Evolutionary conservation across 2,888 invertebrate genomes (phyloP), one percentile per base, ranked within the genome.

Genomic region (Pollenia amentaria): DNA sequence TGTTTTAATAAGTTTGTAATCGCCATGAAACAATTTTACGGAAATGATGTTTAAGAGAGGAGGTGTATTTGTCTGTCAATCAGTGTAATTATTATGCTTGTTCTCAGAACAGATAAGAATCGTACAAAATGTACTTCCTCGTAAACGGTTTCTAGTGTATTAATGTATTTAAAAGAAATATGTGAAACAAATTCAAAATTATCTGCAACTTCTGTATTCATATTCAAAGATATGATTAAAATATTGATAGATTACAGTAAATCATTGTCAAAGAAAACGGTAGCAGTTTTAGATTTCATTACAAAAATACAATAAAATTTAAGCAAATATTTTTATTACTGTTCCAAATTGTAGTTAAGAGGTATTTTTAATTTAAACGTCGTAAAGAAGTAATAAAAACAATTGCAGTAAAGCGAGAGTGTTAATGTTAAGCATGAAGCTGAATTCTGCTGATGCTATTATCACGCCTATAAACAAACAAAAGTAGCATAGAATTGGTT

Each of bases 211-310:
- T 29, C 44, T 46, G 29, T 11, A 38, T 40, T 40, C 11, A 53
- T 12, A 11, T 14, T 53, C 7, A 73, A 46, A 57, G n/a, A 16
- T 73, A 29, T 11, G 44, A 29, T 55, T 9, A 3, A 57, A 29
- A 40, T n/a, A n/a, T 40, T 62, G n/a, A n/a, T 29, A 29, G n/a
- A n/a, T n/a, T n/a, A 53, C 18, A 38, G 6, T 16, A 0, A 67
- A 29, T 67, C 77, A 77, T 67, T 77, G 77, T 46, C 55, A 29
- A 55, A 53, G 40, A 46, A 46, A 57, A 57, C 48, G 29, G 29
- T 48, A 73, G 48, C 60, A 48, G 7, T 42, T 64, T 4, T 12
- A 18, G n/a, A n/a, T n/a, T n/a, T n/a, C 14, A 44, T 67, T 67
- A 48, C 21, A 67, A 48, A 48, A 67, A 12, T 48, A 18, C 14